Evolutionary conservation across 2,797 vertebrate genomes (phyloP), one percentile per base, ranked within the genome.

Genomic region (Australoheros facetus): DNA sequence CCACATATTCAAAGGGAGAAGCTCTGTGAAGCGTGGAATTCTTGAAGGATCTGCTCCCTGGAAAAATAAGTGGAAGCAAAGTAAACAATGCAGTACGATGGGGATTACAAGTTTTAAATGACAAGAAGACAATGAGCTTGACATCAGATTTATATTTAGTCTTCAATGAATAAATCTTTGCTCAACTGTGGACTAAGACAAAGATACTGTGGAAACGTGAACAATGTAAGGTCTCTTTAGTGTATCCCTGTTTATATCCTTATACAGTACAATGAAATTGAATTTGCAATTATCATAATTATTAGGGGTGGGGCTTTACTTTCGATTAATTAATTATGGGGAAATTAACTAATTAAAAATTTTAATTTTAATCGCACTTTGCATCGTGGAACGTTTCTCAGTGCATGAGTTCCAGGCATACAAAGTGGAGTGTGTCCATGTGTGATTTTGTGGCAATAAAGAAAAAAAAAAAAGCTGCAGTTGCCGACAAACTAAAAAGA

Each of bases 21-120:
- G 76, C 78, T 89, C 92, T 82, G 79, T 87, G 80, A 90, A 92
- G 90, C 93, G 69, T 93, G 80, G 88, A 87, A 90, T 92, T 92
- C 83, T 93, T 87, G 80, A 80, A 89, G 83, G 88, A 91, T 86
- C 81, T 85, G 87, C 90, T 90, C 85, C 87, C 77, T 87, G 90
- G 81, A 89, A 93, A 91, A 91, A 91, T 87, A 88, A 89, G 85
- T 85, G 78, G 73, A 83, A 86, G 85, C 73, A 59, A 73, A 79
- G 87, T 92, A 93, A 94, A 95, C 93, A 94, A 91, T 86, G 72
- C 84, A 42, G 56, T 4, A 71, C 72, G 79, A 83, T 6, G 70
- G 75, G 92, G 92, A 95, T 95, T 94, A 93, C 79, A 92, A 73
- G 17, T 92, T 93, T 86, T 82, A 92, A 89, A 93, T 87, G 87